These are phyloP conservation scores for Agonopterix heracliana DNA, from an alignment of 2,888 invertebrate genomes.

Conservation along the genomic window DNA sequence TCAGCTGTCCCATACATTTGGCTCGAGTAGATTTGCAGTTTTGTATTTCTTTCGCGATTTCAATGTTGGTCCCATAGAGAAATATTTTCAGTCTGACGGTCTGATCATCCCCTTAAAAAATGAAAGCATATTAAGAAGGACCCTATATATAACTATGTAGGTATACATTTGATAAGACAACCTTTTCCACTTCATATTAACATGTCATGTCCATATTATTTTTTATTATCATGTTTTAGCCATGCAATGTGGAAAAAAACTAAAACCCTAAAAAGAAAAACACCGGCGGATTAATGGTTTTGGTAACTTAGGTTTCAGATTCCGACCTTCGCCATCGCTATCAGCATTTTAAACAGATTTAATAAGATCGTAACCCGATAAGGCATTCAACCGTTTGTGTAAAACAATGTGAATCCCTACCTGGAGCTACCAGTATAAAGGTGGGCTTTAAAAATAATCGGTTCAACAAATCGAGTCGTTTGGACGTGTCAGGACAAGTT, in stretches of 20 bases:
- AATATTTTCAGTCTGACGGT: too few relatives aligned
- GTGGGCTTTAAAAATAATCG: conserved; percentile 52
- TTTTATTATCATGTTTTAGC: not conserved
- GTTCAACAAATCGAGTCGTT: conserved; percentile 62
- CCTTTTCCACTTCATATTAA: too few relatives aligned
- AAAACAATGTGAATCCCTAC: conserved; percentile 53
- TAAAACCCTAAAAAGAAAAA: not conserved
- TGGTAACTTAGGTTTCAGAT: not conserved
- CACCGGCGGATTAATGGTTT: not conserved
- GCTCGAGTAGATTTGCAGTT: too few relatives aligned
- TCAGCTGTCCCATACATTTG: too few relatives aligned
- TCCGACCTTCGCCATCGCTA: not conserved
- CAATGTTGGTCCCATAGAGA: too few relatives aligned
- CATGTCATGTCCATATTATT: not conserved
- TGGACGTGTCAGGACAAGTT: conserved; percentile 68
- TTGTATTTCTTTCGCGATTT: too few relatives aligned
- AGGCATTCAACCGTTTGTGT: conserved; percentile 53
- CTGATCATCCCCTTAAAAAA: too few relatives aligned
- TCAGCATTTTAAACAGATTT: conserved; percentile 1
- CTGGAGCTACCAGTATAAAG: conserved; percentile 32
- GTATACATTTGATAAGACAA: too few relatives aligned
- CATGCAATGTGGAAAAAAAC: not conserved
- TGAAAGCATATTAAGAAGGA: too few relatives aligned
- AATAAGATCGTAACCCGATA: conserved; percentile 32
- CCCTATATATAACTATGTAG: too few relatives aligned